A percentile compares a stretch with the other conserved stretches of the same genome.
These are phyloP conservation scores for Butorides virescens DNA, from an alignment of 2,113 vertebrate genomes.

Conservation along the genomic window DNA sequence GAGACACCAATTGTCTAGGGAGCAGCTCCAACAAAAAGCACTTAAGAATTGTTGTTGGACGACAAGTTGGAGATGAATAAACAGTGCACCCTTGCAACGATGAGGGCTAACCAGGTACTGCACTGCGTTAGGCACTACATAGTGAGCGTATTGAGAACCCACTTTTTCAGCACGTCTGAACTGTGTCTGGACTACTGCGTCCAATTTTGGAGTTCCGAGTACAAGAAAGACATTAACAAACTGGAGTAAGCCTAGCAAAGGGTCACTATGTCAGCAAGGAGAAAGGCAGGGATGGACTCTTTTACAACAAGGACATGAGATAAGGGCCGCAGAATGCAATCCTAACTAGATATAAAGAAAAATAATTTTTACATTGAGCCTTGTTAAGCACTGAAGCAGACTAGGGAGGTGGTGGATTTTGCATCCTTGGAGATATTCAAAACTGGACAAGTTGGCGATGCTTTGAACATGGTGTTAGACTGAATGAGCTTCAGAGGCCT, in stretches of 20 bases:
- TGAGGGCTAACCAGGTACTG: neutral
- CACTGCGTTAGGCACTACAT: fast-evolving
- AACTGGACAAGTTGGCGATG: neutral
- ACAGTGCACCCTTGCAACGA: neutral
- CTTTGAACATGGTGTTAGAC: neutral
- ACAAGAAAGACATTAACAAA: neutral
- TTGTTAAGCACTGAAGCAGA: neutral
- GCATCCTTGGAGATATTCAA: neutral
- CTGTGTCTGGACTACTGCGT: neutral
- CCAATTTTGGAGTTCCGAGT: neutral
- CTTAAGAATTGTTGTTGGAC: neutral
- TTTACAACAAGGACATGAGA: neutral
- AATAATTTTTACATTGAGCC: neutral
- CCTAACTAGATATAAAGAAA: neutral
- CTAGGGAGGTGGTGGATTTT: neutral
- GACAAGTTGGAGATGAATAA: neutral
- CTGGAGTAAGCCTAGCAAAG: neutral
- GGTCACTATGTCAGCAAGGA: fast-evolving
- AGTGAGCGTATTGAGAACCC: fast-evolving
- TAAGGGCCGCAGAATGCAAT: neutral
- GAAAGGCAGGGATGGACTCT: neutral
- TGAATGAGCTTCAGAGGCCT: neutral
- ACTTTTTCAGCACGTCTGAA: neutral
- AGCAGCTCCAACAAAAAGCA: neutral
- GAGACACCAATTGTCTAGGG: neutral